Evolutionary conservation across 2,888 invertebrate species (phyloP).

Genomic region (Philaethria dido): DNA sequence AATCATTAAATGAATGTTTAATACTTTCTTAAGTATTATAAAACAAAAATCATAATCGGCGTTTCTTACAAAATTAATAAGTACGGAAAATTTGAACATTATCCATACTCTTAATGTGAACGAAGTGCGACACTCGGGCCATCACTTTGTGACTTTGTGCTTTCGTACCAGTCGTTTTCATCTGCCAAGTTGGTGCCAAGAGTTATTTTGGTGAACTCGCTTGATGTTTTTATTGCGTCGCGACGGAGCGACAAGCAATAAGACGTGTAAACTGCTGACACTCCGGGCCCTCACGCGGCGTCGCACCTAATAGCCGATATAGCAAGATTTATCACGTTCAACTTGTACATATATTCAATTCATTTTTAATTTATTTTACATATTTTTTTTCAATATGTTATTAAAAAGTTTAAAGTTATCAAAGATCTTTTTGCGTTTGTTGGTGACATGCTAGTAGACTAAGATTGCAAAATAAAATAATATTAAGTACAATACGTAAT

Average conservation of each 20-base stretch:
- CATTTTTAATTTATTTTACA: constrained; percentile 61
- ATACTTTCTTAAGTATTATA: too few relatives aligned
- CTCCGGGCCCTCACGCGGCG: constrained; percentile 70
- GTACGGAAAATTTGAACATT: not conserved
- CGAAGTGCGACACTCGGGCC: constrained; percentile 47
- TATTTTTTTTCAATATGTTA: constrained; percentile 5
- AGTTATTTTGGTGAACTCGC: constrained; percentile 82
- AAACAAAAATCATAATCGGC: not conserved
- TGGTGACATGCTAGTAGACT: not conserved
- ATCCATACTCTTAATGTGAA: not conserved
- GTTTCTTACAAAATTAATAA: not conserved
- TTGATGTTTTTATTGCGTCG: constrained; percentile 83
- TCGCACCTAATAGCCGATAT: constrained; percentile 76
- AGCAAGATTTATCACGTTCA: constrained; percentile 78
- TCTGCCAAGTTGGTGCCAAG: constrained; percentile 68
- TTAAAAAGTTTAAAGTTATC: not conserved
- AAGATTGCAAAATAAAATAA: not conserved
- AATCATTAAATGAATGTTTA: too few relatives aligned
- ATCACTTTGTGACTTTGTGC: constrained; percentile 61
- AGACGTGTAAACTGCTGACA: constrained; percentile 74
- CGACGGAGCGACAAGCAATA: constrained; percentile 76
- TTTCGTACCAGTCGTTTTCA: constrained; percentile 69
- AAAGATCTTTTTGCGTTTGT: not conserved
- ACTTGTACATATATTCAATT: constrained; percentile 74
- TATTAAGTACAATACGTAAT: too few relatives aligned